Evolutionary conservation across 2,113 vertebrate genomes (phyloP), one percentile per base, ranked within the genome.

Genomic region (Rattus rattus): DNA sequence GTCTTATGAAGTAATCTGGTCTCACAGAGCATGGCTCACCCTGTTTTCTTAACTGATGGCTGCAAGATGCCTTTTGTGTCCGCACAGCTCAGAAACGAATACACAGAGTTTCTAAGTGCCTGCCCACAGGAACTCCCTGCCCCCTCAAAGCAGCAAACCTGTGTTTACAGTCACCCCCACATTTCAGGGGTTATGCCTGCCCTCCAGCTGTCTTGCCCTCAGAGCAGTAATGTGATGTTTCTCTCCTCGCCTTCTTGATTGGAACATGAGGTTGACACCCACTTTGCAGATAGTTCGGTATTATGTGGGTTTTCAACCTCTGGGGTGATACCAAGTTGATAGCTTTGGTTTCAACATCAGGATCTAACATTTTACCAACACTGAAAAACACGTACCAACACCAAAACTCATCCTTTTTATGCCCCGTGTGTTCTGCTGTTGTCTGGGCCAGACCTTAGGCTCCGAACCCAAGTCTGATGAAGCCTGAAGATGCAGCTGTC

Each of bases 231-330:
- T 72, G 56, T 67, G 70, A 19, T 85, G 2, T 70, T 96, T 89
- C 96, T 95, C 92, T 94, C 77, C 86, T 72, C 24, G 6, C 88
- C 93, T 88, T 95, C 88, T 94, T 86, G 33, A 30, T 85, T 67
- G 24, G 24, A 67, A 85, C 73, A 69, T 81, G 73, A 75, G 63
- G 28, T 76, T 75, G 80, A 36, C 77, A 43, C 9, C 22, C 63
- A 52, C 22, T 43, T 95, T 94, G 72, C 72, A 65, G 49, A 70
- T 92, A 84, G 17, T 17, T 67, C 56, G 49, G 22, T 49, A 88
- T 75, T 92, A 56, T 65, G 84, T 91, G 36, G 30, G 28, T 59
- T 76, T 70, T 92, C 81, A 87, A 1, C 47, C 43, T 76, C 81
- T 73, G 56, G 83, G 70, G n/a, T 67, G 65, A 80, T 73, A 12